Base-by-base conservation (phyloP, 2,888 invertebrate species). In the Norana najaformis region DNA sequence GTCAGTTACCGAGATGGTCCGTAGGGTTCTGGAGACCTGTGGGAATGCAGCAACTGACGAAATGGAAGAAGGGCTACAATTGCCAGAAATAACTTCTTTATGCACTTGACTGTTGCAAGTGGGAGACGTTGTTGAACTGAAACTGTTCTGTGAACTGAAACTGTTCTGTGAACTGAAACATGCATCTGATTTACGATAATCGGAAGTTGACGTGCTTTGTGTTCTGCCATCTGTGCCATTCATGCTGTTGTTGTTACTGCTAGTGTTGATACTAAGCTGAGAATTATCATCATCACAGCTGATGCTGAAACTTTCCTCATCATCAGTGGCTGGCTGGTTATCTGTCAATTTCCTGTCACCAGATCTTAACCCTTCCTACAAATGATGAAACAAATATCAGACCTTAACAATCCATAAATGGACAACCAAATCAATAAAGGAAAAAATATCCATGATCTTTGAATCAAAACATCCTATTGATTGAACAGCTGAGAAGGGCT, bases 271-370 rank as follows among this genome's bases (percentile, higher is more conserved):
- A n/a, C 69, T 69, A 11, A 8, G 30, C 69, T 11, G 69, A n/a
- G n/a, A n/a, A 85, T 37, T 36, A 37, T 85, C 85, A 18, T 85
- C 85, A 14, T 37, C 85, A 37, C 85, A 85, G 85, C 85, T 85
- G 85, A 85, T 37, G 85, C 34, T 85, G 85, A 85, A 85, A 85
- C 85, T 85, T 16, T 85, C 85, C 37, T 85, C 85, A 30, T 85
- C 85, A 23, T 85, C 85, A 35, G 85, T 85, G 36, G 35, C 85
- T 85, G 85, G 85, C 85, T 36, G 85, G 20, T 20, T 37, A n/a
- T 85, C 85, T 1, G 23, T 36, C 6, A 16, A 85, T 35, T 85
- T 85, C 85, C 36, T 85, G 16, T 37, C 85, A 36, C 37, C 36
- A 23, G 85, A 85, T 36, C 35, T 35, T 23, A 34, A 36, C 14